Evolutionary conservation across 2,797 vertebrate species (phyloP), one percentile per base, ranked within the genome.

Genomic region (Oreochromis grahami): DNA sequence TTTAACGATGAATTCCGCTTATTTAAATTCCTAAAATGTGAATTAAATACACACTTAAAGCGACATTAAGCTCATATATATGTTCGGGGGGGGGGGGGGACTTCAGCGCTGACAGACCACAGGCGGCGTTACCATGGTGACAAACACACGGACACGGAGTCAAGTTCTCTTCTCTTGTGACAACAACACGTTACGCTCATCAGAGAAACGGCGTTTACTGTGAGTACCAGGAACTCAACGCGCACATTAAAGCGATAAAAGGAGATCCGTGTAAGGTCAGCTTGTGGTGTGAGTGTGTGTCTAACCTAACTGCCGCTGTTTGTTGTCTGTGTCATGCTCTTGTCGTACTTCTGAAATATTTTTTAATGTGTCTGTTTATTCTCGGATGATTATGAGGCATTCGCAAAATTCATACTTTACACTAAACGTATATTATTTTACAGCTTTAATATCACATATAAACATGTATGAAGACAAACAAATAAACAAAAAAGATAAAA

Each of bases 161-260:
- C 50, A 0, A 7, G 74, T 43, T 51, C 41, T 52, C 43, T 24
- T 87, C 84, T 88, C 77, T 15, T 50, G 77, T 91, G 81, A 36
- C 86, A 14, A 3, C 6, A 55, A 24, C 32, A 82, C 21, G 55
- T 81, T 85, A 38, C 52, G 15, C 78, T 51, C 68, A 24, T 55
- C 68, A 32, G 53, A 43, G 56, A 72, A 48, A 77, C 34, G 13
- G 81, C 81, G 89, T 90, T 89, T 80, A 86, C 83, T 68, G 7
- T 65, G 72, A 41, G 58, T 36, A 74, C 21, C 52, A 34, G 86
- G 63, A 60, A 60, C 21, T 87, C n/a, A 55, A 3, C 6, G n/a
- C 8, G 5, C 21, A 17, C 78, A 78, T 84, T 77, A 45, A 41
- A 76, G 32, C 21, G 74, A 65, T 21, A 5, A 65, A 56, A 78